Base-by-base conservation (phyloP, 2,797 vertebrate genomes). In the Enteromius mattozi region DNA sequence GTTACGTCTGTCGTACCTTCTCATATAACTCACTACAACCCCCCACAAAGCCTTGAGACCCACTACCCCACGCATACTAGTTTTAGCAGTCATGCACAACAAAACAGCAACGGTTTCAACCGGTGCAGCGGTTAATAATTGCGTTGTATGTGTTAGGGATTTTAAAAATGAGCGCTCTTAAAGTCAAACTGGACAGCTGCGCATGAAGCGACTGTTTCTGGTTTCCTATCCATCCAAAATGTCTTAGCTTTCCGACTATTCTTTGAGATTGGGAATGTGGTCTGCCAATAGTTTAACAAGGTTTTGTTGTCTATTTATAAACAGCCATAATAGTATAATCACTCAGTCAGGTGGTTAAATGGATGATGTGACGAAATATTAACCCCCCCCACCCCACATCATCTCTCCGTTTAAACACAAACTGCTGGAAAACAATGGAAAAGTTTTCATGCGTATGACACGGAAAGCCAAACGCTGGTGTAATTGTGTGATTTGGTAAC, bases 261-360 rank as follows among this genome's bases (percentile, higher is more conserved):
- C 35, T 80, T 56, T n/a, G 33, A n/a, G 14, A 70, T 35, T 47
- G 49, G 49, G n/a, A 78, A 75, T 49, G 30, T 61, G 37, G 35
- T 40, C 33, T 71, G 42, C 37, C 27, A 76, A 66, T 71, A 35
- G 27, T 82, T 88, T 87, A 84, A 86, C 83, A 87, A 83, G 72
- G 78, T 77, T 79, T 65, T 19, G 40, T 66, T 56, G 90, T 85
- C 87, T 90, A 66, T 90, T 88, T 88, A 90, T 86, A 89, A 93
- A 91, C 89, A 90, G 87, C 85, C 89, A 88, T 88, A 91, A 90
- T 88, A 87, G 80, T 88, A 72, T 81, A 92, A 93, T 91, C 90
- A 88, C 79, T 90, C 80, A 82, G 70, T 80, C 16, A n/a, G 59
- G 79, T 83, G 82, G 40, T 76, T 68, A 61, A 78, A 86, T 45